A percentile compares a stretch with the other conserved stretches of the same genome.
Evolutionary conservation across 2,113 vertebrate species (phyloP).

Genomic region (Myanophis thanlyinensis): DNA sequence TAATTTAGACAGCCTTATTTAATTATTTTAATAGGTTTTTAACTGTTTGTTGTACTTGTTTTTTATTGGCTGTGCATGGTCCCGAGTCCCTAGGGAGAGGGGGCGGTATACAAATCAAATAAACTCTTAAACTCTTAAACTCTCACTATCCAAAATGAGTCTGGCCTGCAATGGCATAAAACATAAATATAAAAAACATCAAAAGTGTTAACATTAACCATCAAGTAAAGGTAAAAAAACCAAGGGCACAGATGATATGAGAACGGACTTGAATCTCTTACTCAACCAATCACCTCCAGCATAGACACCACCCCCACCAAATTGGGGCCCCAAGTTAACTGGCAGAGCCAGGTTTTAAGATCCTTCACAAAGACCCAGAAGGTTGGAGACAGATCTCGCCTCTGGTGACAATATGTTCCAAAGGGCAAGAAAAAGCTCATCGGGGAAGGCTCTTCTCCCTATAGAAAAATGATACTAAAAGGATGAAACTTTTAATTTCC

Average conservation of each 20-base stretch:
- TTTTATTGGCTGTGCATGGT: too few species aligned
- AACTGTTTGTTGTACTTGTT: too few species aligned
- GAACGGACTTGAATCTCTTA: background rate
- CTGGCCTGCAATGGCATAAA: background rate
- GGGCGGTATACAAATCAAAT: too few species aligned
- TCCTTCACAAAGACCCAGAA: background rate
- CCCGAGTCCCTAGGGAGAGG: too few species aligned
- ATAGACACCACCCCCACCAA: accelerated
- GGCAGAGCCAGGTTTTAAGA: background rate
- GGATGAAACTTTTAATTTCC: background rate
- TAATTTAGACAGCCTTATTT: too few species aligned
- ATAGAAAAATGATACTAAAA: background rate
- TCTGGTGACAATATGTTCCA: background rate
- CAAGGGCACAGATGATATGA: background rate
- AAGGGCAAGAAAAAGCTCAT: background rate
- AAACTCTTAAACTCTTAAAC: too few species aligned
- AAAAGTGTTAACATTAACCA: background rate
- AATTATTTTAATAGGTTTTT: too few species aligned
- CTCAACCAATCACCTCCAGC: background rate
- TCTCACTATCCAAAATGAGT: background rate
- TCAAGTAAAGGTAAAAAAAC: background rate
- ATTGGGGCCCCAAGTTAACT: background rate
- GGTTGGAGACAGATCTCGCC: background rate
- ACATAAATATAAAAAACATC: background rate
- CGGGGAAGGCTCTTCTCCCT: background rate